Percentiles rank a stretch among this genome's conserved stretches.
These are phyloP conservation scores for Doryteuthis pealeii DNA, from an alignment of 1,140 invertebrate genomes.

Conservation along the genomic window DNA sequence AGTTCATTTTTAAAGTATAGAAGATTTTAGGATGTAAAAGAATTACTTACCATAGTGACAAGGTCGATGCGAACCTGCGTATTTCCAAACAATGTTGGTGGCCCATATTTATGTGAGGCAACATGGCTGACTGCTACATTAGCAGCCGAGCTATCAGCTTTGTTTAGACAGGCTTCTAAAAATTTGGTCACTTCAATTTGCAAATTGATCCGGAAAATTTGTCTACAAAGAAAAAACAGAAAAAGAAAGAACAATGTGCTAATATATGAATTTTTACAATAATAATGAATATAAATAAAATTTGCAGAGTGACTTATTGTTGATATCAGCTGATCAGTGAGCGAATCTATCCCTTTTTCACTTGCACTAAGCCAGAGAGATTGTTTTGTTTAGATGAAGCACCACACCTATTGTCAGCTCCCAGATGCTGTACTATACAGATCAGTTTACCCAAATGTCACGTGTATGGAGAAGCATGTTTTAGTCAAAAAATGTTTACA, in stretches of 20 bases:
- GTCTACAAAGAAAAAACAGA: conserved; percentile 33
- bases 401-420: no score
- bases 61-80: conserved; percentile 42
- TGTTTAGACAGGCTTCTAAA: conserved; percentile 45
- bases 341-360: no score
- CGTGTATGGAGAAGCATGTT: no score
- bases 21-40: not conserved
- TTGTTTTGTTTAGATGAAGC: no score
- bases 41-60: conserved; percentile 39
- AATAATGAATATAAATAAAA: no score
- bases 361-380: no score
- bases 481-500: no score
- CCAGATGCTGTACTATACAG: no score
- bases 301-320: no score
- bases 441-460: no score
- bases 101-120: conserved; percentile 16
- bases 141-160: conserved; percentile 27
- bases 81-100: conserved; percentile 54
- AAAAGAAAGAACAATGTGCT: not conserved
- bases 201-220: conserved; percentile 51
- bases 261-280: no score
- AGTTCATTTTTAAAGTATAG: not conserved
- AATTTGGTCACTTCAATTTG: conserved; percentile 59
- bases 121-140: conserved; percentile 20
- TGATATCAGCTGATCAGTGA: no score